Base-by-base conservation (phyloP, 23 tunicate species). In the Ciona savignyi region DNA sequence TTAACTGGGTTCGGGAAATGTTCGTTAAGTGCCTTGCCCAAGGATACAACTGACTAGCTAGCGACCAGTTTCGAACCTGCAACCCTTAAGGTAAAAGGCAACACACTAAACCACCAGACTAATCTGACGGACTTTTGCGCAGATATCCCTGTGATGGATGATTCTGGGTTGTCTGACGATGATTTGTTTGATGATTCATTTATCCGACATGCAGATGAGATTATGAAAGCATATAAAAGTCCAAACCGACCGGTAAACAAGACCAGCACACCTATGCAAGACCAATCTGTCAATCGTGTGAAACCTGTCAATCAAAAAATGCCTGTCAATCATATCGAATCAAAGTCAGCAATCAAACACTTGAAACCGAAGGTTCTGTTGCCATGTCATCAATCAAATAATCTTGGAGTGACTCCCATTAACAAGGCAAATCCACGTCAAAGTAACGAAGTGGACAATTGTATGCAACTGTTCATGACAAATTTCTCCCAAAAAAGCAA, bases 181-280 rank as follows among this genome's bases (percentile, higher is more conserved):
- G 56, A 42, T 42, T 42, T 42, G 15, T 42, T 42, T 42, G 56
- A 42, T 42, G 56, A 42, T 9, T 42, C 56, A 42, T 6, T 42
- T 9, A 9, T 42, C 15, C 56, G 56, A 6, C 56, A 42, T 42
- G 56, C 56, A 6, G 56, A 42, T 42, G 56, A 42, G 21, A 29
- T 30, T 9, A 29, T 68, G 35, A 21, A 20, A 29, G 35, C 42
- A 19, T 68, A 29, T 68, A 29, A 68, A 6, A 31, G 6, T 21
- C 73, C 35, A 29, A 34, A 33, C 75, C 29, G 19, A 20, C 2
- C 19, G 21, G 34, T n/a, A 34, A 34, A 35, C 23, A 34, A 11
- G 34, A 71, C 75, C 33, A 71, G 56, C 56, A 42, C 56, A 9
- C 56, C 56, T 42, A 15, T 42, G 15, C 56, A 15, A 42, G 56